Evolutionary conservation across 2,113 vertebrate species (phyloP).

Genomic region (Himantopus leucocephalus): DNA sequence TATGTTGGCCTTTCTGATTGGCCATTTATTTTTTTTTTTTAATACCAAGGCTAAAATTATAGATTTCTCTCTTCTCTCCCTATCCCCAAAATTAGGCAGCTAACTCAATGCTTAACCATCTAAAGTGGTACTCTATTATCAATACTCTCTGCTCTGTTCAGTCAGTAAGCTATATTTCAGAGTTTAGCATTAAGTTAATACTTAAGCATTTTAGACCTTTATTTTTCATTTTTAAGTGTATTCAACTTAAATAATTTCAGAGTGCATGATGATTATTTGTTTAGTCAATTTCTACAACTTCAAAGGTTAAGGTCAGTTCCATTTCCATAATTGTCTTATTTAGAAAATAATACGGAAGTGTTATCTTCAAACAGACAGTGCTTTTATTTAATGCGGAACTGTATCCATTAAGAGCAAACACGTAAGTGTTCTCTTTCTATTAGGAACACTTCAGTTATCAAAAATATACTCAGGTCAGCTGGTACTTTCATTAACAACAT

Average conservation of each 20-base stretch:
- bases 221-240: not conserved
- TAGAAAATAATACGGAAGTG: not conserved
- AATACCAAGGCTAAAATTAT: not conserved
- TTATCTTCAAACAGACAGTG: not conserved
- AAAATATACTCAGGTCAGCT: not conserved
- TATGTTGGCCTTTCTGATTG: not conserved
- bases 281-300: not conserved
- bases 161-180: not conserved
- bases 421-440: not conserved
- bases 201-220: not conserved
- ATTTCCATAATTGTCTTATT: not conserved
- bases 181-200: not conserved
- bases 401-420: not conserved
- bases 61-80: not conserved
- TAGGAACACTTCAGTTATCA: not conserved
- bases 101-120: not conserved
- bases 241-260: not conserved
- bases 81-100: not conserved
- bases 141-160: not conserved
- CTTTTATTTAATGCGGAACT: not conserved
- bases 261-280: not conserved
- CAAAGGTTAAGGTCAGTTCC: not conserved
- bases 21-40: not conserved
- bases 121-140: not conserved
- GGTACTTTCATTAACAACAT: not conserved